Conservation (phyloP, 2,113 vertebrate genomes). For the Alethe diademata region DNA sequence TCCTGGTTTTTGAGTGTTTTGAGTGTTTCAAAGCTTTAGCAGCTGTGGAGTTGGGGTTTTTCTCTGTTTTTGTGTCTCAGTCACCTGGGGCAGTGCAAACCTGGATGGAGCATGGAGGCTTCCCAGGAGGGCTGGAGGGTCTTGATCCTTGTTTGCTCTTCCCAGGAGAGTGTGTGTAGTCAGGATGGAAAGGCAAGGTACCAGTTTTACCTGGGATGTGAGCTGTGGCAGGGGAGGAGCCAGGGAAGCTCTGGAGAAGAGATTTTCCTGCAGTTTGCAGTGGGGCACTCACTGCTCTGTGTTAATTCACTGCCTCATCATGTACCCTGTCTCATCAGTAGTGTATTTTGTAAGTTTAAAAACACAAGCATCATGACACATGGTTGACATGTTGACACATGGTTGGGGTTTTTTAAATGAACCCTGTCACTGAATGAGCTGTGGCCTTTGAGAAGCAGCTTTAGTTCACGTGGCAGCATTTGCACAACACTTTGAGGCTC, state of each 20-base stretch:
- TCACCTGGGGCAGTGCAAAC: background rate
- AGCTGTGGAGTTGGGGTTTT: background rate
- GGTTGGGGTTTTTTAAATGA: background rate
- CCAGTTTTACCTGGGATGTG: background rate
- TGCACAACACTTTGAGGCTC: background rate
- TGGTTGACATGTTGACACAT: background rate
- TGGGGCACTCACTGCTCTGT: rapidly evolving
- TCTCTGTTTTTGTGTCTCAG: background rate
- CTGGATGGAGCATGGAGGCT: background rate
- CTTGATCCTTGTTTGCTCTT: background rate
- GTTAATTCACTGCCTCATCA: background rate
- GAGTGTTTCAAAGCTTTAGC: background rate
- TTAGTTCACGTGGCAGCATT: background rate
- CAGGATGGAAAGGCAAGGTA: background rate
- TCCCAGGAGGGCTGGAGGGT: background rate
- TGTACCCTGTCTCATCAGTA: background rate
- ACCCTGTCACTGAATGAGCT: background rate
- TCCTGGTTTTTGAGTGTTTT: background rate
- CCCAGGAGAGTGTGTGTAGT: no score
- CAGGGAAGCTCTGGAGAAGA: background rate
- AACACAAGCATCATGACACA: background rate
- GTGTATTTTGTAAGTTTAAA: background rate
- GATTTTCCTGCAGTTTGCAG: background rate
- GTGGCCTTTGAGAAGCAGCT: background rate
- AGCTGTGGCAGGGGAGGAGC: background rate